phyloP scores from a whole-genome alignment of 2,888 invertebrate species.

The Pollenia angustigena region DNA sequence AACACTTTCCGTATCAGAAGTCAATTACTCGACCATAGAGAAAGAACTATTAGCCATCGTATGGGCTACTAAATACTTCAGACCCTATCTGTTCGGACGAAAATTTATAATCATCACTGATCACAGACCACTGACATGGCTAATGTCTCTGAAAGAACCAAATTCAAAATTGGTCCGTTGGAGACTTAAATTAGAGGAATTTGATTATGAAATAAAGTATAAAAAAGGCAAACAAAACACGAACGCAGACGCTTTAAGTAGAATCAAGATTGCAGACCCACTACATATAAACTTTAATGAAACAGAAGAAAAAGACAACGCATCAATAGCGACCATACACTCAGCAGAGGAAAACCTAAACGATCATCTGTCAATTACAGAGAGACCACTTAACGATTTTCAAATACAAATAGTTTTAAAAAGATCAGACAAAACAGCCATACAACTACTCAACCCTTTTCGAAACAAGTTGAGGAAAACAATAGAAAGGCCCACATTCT shows the following conservation, averaged over 20 bases:
- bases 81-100: neutral
- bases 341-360: neutral
- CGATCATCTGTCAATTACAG: neutral
- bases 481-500: neutral
- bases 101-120: constrained; percentile 22
- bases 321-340: neutral
- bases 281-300: neutral
- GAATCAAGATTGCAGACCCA: neutral
- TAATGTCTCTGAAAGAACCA: constrained; percentile 31
- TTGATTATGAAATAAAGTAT: constrained; percentile 32
- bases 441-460: neutral
- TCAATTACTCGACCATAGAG: too few relatives aligned
- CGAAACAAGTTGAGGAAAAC: neutral
- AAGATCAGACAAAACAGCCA: neutral
- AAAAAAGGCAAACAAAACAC: constrained; percentile 19
- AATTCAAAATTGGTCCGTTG: constrained; percentile 31
- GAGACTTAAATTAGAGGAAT: constrained; percentile 38
- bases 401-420: neutral
- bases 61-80: constrained; percentile 22
- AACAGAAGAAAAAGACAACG: neutral
- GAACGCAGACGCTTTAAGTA: neutral
- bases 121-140: constrained; percentile 33
- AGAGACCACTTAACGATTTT: neutral
- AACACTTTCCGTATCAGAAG: neutral
- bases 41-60: constrained; percentile 3